Percentiles rank a stretch among this genome's conserved stretches.
Evolutionary conservation across 2,888 invertebrate species (phyloP).

Genomic region (Thysanoteuthis rhombus): DNA sequence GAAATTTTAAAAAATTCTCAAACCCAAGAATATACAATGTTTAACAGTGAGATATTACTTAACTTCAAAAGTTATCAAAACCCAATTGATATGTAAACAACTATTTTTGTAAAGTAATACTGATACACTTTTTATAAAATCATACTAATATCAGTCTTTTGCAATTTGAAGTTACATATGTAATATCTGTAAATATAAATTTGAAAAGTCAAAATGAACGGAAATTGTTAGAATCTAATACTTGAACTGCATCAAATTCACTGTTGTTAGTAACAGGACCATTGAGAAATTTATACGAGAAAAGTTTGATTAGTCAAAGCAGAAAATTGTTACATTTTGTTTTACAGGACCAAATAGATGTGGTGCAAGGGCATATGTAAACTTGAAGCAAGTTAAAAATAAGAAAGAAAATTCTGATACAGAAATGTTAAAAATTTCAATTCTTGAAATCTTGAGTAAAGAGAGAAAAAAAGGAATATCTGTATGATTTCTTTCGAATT

Average conservation of each 20-base stretch:
- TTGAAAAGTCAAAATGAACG: not conserved
- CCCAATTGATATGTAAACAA: not conserved
- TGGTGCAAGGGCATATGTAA: not conserved
- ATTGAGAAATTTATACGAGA: not conserved
- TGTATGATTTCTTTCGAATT: not conserved
- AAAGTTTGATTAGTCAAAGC: not conserved
- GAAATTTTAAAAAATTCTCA: no score
- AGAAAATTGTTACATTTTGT: not conserved
- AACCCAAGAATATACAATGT: not conserved
- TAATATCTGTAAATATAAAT: not conserved
- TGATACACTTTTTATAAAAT: not conserved
- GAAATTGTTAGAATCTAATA: not conserved
- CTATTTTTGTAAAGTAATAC: slow-evolving; percentile 12
- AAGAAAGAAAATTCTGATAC: not conserved
- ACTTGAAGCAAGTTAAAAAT: not conserved
- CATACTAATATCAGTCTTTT: not conserved
- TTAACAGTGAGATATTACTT: not conserved
- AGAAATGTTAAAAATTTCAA: not conserved
- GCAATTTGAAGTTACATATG: not conserved
- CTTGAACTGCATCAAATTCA: not conserved
- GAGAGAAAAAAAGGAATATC: not conserved
- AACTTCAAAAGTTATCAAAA: not conserved
- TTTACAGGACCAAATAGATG: slow-evolving; percentile 1
- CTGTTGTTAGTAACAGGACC: not conserved
- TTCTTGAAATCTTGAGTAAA: not conserved